These are phyloP conservation scores for Automeris io DNA, from an alignment of 2,888 invertebrate genomes.

Conservation along the genomic window DNA sequence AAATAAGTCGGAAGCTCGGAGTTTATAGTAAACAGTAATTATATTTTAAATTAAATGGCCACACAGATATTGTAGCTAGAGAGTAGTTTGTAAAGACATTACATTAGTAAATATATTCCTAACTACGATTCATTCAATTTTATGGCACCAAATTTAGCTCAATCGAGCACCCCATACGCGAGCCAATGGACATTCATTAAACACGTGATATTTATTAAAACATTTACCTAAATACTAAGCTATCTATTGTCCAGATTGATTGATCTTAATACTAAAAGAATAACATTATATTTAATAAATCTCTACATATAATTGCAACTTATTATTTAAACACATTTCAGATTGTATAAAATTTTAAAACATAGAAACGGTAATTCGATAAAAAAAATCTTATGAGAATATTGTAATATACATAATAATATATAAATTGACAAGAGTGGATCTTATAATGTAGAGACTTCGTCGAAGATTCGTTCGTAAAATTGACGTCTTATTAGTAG, in stretches of 20 bases:
- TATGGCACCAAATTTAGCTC: constrained; percentile 51
- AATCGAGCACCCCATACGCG: constrained; percentile 20
- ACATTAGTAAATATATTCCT: constrained; percentile 45
- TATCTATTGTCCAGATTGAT: constrained; percentile 37
- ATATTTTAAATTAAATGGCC: no score
- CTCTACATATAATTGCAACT: constrained; percentile 6
- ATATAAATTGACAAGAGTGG: not conserved
- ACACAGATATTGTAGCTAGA: not conserved
- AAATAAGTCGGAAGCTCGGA: no score
- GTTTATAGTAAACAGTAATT: no score
- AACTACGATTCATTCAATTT: constrained; percentile 43
- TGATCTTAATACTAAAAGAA: constrained; percentile 34
- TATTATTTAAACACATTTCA: constrained; percentile 3
- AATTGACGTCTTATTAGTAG: constrained; percentile 3
- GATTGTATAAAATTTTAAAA: not conserved
- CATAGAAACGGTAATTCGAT: constrained; percentile 1
- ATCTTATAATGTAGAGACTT: constrained; percentile 7
- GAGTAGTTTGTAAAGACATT: constrained; percentile 14
- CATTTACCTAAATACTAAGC: constrained; percentile 28
- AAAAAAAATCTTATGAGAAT: constrained; percentile 1
- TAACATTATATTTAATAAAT: constrained; percentile 8
- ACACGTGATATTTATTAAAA: constrained; percentile 19
- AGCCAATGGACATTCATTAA: constrained; percentile 14
- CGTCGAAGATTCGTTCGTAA: constrained; percentile 8
- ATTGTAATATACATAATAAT: not conserved